phyloP scores from a whole-genome alignment of 2,113 vertebrate genomes.

The Cyanoramphus novaezelandiae region DNA sequence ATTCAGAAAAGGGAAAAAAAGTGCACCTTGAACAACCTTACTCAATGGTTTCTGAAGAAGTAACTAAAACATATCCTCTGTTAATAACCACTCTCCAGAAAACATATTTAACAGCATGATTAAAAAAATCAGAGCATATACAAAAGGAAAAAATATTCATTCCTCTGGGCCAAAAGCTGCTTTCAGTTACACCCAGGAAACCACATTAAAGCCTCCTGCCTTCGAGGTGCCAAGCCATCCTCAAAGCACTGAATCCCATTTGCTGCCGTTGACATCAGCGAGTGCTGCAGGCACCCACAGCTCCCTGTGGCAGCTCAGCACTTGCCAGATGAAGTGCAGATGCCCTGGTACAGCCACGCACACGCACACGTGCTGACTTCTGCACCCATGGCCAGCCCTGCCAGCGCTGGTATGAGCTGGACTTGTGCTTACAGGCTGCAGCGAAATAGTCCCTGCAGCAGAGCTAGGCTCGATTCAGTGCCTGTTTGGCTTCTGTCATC shows the following conservation, averaged over 20 bases:
- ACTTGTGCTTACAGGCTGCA: rapidly evolving
- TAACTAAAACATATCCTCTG: neutral
- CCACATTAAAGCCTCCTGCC: slow-evolving; percentile 47
- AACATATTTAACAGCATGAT: neutral
- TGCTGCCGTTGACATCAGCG: neutral
- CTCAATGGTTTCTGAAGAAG: neutral
- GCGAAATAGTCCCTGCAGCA: neutral
- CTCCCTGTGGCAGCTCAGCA: neutral
- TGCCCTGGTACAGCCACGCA: neutral
- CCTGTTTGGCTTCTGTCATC: neutral
- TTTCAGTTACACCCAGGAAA: slow-evolving; percentile 43
- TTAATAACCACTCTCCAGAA: neutral
- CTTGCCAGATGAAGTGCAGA: neutral
- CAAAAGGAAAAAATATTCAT: neutral
- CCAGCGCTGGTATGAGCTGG: rapidly evolving
- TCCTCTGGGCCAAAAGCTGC: slow-evolving; percentile 22
- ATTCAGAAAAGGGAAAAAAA: neutral
- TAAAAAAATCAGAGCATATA: neutral
- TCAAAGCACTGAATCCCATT: neutral
- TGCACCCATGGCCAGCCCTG: neutral
- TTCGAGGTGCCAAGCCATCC: neutral
- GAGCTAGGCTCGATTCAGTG: neutral
- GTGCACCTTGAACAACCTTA: neutral
- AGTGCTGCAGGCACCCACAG: neutral
- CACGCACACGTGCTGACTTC: neutral